phyloP scores from a whole-genome alignment of 1,140 invertebrate genomes.

The Atta cephalotes region DNA sequence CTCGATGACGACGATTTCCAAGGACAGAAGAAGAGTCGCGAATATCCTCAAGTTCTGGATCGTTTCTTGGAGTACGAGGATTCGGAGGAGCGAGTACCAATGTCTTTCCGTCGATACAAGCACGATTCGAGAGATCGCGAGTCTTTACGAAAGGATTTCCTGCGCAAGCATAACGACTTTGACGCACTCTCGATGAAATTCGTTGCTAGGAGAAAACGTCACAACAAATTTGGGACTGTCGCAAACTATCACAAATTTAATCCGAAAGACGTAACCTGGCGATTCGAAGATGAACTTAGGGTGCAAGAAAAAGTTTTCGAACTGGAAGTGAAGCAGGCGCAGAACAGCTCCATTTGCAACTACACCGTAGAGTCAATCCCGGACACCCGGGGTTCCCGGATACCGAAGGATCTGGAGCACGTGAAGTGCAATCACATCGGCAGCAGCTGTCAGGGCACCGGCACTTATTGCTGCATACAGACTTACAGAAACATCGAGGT shows the following conservation, averaged over 20 bases:
- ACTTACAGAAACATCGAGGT: slow-evolving; percentile 68
- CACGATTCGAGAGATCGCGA: not conserved
- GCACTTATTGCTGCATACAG: slow-evolving; percentile 73
- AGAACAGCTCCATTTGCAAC: slow-evolving; percentile 72
- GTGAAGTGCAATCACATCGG: slow-evolving; percentile 71
- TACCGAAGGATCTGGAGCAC: slow-evolving; percentile 65
- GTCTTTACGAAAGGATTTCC: not conserved
- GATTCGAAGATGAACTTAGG: too few relatives aligned
- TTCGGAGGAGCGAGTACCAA: not conserved
- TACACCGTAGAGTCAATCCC: slow-evolving; percentile 71
- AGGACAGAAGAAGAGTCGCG: not conserved
- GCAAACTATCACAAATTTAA: not conserved
- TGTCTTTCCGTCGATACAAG: not conserved
- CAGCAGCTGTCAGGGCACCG: slow-evolving; percentile 49
- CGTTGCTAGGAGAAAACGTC: slow-evolving; percentile 7
- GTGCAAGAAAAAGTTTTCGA: slow-evolving; percentile 38
- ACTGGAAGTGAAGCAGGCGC: slow-evolving; percentile 64
- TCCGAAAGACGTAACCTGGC: too few relatives aligned
- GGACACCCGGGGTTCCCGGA: slow-evolving; percentile 25
- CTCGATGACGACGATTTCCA: not conserved
- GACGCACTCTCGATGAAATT: not conserved
- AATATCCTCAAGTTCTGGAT: not conserved
- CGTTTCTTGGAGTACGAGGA: not conserved
- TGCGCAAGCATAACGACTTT: not conserved
- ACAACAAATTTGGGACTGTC: not conserved